Conservation (phyloP, 2,797 vertebrate genomes). For the Crenuchus spilurus region DNA sequence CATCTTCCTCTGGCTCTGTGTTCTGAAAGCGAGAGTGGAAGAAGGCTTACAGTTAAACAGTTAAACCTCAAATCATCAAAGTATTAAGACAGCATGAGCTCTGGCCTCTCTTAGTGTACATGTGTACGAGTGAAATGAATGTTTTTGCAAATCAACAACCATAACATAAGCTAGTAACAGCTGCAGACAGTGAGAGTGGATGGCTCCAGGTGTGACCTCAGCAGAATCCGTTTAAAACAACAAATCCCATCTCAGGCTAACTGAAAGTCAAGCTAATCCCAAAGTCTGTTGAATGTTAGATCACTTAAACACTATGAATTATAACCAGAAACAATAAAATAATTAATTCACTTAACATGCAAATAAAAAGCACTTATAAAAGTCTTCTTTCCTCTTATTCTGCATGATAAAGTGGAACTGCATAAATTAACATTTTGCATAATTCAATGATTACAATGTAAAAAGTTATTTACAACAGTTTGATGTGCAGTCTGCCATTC, state of each 20-base stretch:
- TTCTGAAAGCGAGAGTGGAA: slow-evolving; percentile 25
- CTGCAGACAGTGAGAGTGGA: not conserved
- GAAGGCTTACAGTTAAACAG: not conserved
- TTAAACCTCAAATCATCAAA: not conserved
- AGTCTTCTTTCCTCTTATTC: too few species aligned
- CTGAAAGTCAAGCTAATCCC: not conserved
- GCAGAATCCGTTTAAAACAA: not conserved
- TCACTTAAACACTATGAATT: too few species aligned
- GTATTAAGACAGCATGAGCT: not conserved
- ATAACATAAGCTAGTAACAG: not conserved
- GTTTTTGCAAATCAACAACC: not conserved
- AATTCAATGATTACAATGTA: too few species aligned
- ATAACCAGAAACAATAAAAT: too few species aligned
- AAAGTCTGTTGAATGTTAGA: too few species aligned
- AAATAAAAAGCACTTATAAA: too few species aligned
- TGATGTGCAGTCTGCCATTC: too few species aligned
- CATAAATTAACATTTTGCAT: too few species aligned
- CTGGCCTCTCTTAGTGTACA: not conserved
- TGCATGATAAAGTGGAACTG: too few species aligned
- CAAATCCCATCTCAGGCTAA: not conserved
- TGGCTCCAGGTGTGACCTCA: too few species aligned
- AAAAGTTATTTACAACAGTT: too few species aligned
- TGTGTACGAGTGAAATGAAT: not conserved
- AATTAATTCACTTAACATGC: too few species aligned
- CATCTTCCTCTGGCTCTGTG: slow-evolving; percentile 64